Conservation (phyloP, 2,888 invertebrate species). For the Agrochola macilenta region DNA sequence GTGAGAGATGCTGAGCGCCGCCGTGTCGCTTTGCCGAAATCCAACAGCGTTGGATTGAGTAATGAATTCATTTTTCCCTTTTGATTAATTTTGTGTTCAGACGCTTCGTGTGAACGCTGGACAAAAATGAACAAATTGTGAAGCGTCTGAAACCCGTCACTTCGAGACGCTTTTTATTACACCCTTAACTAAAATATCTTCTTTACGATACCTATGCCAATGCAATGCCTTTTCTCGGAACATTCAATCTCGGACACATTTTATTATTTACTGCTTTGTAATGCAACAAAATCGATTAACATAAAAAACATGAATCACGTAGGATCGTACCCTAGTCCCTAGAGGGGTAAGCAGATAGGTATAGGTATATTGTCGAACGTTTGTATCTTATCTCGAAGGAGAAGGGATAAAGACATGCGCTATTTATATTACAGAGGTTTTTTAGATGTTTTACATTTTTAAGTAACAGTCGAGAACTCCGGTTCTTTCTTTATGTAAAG, state of each 20-base stretch:
- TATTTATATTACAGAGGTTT: too few species aligned
- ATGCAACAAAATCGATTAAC: slow-evolving; percentile 2
- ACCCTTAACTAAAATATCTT: background rate
- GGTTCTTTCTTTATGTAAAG: too few species aligned
- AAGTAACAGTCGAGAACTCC: background rate
- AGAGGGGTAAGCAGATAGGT: background rate
- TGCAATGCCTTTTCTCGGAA: slow-evolving; percentile 1
- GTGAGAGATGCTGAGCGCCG: background rate
- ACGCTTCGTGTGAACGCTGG: background rate
- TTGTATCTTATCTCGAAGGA: background rate
- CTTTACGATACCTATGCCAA: background rate
- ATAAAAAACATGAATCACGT: slow-evolving; percentile 18
- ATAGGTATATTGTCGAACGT: background rate
- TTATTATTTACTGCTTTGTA: background rate
- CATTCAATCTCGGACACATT: background rate
- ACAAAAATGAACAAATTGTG: background rate
- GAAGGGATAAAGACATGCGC: background rate
- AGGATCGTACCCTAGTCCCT: background rate
- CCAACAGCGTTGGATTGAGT: background rate
- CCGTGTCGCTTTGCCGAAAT: too few species aligned
- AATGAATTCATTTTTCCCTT: background rate
- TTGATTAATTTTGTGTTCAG: background rate
- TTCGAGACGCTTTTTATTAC: background rate
- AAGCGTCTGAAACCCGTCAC: background rate
- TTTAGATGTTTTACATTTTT: background rate